Evolutionary conservation across 2,888 invertebrate genomes (phyloP).

Genomic region (Strigamia transsilvanica): DNA sequence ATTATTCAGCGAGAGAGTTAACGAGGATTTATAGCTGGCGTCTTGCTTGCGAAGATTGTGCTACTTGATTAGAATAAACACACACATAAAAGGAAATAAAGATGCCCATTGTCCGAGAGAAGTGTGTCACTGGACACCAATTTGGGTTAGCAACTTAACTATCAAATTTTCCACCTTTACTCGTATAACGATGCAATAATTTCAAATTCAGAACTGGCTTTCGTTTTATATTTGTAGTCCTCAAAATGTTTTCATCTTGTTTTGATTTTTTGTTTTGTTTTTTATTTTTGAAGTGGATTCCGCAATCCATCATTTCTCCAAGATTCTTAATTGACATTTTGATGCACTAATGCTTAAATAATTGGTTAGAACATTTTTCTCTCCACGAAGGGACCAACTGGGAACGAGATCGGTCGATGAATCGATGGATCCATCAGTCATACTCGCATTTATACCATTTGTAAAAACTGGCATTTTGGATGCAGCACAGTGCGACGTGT

Average conservation of each 20-base stretch:
- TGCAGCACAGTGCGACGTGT: too few relatives aligned
- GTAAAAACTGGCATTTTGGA: too few relatives aligned
- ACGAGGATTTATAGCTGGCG: conserved; percentile 22
- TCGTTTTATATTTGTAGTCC: not conserved
- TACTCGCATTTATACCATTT: not conserved
- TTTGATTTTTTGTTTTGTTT: not conserved
- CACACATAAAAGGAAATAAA: conserved; percentile 38
- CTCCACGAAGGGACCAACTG: not conserved
- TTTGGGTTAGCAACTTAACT: conserved; percentile 16
- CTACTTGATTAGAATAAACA: conserved; percentile 38
- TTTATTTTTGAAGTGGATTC: not conserved
- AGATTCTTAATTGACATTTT: conserved; percentile 1
- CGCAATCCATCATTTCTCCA: conserved; percentile 6
- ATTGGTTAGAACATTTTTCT: not conserved
- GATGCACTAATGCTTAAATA: conserved; percentile 35
- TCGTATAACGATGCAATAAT: not conserved
- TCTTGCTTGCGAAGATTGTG: conserved; percentile 18
- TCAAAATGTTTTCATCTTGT: not conserved
- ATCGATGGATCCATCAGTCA: not conserved
- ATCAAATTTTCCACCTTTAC: conserved; percentile 2
- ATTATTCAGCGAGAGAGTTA: conserved; percentile 38
- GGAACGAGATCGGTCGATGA: not conserved
- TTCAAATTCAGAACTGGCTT: not conserved
- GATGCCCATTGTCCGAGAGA: conserved; percentile 22
- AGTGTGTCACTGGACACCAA: conserved; percentile 38